Evolutionary conservation across 2,888 invertebrate species (phyloP).

Genomic region (Catocala fraxini): DNA sequence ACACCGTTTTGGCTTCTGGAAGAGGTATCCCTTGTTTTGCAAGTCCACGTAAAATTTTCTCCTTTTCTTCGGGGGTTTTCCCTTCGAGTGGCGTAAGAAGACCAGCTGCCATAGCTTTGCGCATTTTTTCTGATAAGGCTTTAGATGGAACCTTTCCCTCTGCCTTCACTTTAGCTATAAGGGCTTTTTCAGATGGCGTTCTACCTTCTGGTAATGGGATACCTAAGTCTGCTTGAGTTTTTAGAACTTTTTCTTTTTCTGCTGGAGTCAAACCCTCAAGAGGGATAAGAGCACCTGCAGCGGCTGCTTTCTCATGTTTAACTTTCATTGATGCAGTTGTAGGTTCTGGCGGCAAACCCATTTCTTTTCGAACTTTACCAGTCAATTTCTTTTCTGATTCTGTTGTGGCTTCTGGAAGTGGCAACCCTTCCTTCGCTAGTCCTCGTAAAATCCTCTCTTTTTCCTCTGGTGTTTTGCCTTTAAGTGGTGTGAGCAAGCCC

Average conservation of each 20-base stretch:
- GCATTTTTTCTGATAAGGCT: too few species aligned
- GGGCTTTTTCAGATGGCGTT: too few species aligned
- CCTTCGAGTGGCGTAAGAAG: conserved; percentile 52
- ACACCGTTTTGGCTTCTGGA: conserved; percentile 51
- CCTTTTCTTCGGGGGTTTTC: conserved; percentile 42
- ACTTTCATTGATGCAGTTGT: conserved; percentile 45
- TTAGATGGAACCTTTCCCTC: not conserved
- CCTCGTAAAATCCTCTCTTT: conserved; percentile 63
- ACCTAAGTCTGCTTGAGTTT: conserved; percentile 13
- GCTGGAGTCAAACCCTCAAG: conserved; percentile 50
- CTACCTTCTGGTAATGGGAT: conserved; percentile 21
- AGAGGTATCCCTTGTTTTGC: conserved; percentile 47
- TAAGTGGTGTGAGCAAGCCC: conserved; percentile 60
- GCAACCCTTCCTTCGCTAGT: conserved; percentile 58
- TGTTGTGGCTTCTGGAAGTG: conserved; percentile 63
- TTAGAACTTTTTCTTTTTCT: conserved; percentile 51
- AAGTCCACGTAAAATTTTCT: conserved; percentile 42
- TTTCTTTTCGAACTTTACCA: conserved; percentile 52
- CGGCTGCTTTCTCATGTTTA: conserved; percentile 43
- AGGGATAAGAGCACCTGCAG: conserved; percentile 35
- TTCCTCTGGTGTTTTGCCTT: conserved; percentile 56
- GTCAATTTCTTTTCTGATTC: conserved; percentile 60
- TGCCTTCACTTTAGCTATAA: conserved; percentile 31
- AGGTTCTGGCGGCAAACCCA: conserved; percentile 50
- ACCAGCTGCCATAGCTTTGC: conserved; percentile 27